These are phyloP conservation scores for Drosophila subquinaria DNA, from an alignment of 2,888 invertebrate species.

Conservation along the genomic window DNA sequence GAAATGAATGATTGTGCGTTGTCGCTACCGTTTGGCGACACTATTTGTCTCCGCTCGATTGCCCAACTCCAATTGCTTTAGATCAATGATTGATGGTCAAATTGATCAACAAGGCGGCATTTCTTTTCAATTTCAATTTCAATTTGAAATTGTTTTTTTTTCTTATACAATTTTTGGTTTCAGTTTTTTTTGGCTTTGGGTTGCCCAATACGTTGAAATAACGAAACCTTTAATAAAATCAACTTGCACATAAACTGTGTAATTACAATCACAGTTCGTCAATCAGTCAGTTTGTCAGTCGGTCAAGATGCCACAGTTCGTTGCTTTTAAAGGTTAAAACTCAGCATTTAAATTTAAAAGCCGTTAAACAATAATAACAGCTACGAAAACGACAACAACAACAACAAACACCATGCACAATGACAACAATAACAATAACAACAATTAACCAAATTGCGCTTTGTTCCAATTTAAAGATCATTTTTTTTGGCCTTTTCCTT, in stretches of 20 bases:
- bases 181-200: constrained; percentile 5
- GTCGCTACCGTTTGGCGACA: constrained; percentile 67
- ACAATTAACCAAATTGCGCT: constrained; percentile 60
- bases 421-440: constrained; percentile 51
- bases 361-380: constrained; percentile 48
- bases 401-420: constrained; percentile 45
- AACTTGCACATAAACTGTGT: constrained; percentile 47
- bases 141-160: constrained; percentile 8
- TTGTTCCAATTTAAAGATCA: constrained; percentile 68
- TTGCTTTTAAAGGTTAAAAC: constrained; percentile 74
- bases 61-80: constrained; percentile 52
- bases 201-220: constrained; percentile 39
- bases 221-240: constrained; percentile 61
- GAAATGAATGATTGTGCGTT: constrained; percentile 41
- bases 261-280: constrained; percentile 39
- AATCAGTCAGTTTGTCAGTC: constrained; percentile 39
- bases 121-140: constrained; percentile 54
- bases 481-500: constrained; percentile 6
- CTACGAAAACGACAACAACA: constrained; percentile 38
- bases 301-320: constrained; percentile 43
- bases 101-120: constrained; percentile 49
- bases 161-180: neutral
- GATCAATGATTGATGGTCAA: constrained; percentile 54
- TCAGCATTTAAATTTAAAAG: constrained; percentile 71
- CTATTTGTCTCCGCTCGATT: constrained; percentile 57